Evolutionary conservation across 2,888 invertebrate genomes (phyloP).

Genomic region (Scelioninae gen. 1): DNA sequence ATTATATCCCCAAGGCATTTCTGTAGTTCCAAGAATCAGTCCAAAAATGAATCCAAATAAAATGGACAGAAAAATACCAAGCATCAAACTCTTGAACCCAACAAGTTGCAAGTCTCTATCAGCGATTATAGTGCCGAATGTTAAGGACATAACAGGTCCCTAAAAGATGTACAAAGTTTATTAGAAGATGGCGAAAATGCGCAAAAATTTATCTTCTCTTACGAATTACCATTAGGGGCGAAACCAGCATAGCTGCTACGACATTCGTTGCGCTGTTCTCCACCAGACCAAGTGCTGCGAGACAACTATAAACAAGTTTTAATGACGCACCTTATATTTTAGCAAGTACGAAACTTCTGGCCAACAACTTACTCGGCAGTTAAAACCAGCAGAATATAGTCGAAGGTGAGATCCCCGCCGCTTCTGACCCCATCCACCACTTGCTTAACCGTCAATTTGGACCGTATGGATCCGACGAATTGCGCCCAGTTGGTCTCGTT

Average conservation of each 20-base stretch:
- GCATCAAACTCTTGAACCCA: constrained; percentile 88
- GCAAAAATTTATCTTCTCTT: constrained; percentile 8
- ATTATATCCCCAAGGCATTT: constrained; percentile 90
- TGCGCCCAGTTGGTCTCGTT: constrained; percentile 86
- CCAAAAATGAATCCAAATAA: constrained; percentile 92
- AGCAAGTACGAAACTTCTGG: constrained; percentile 36
- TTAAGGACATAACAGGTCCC: constrained; percentile 94
- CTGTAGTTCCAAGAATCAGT: constrained; percentile 89
- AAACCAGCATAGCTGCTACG: constrained; percentile 91
- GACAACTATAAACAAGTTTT: constrained; percentile 86
- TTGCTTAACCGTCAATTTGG: constrained; percentile 92
- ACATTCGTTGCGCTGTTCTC: constrained; percentile 94
- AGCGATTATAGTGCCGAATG: constrained; percentile 92
- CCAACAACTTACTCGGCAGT: constrained; percentile 83
- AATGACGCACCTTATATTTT: constrained; percentile 40
- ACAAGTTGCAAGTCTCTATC: constrained; percentile 89
- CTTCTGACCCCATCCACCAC: constrained; percentile 92
- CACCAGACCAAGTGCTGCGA: constrained; percentile 92
- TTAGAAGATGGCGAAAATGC: not conserved
- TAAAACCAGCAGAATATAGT: constrained; percentile 91
- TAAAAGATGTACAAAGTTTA: constrained; percentile 69
- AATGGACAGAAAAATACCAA: constrained; percentile 91
- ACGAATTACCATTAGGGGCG: constrained; percentile 87
- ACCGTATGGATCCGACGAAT: constrained; percentile 91
- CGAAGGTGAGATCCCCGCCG: constrained; percentile 92